Percentiles rank a stretch among this genome's conserved stretches.
Evolutionary conservation across 2,797 vertebrate species (phyloP).

Genomic region (Pachyuromys duprasi): DNA sequence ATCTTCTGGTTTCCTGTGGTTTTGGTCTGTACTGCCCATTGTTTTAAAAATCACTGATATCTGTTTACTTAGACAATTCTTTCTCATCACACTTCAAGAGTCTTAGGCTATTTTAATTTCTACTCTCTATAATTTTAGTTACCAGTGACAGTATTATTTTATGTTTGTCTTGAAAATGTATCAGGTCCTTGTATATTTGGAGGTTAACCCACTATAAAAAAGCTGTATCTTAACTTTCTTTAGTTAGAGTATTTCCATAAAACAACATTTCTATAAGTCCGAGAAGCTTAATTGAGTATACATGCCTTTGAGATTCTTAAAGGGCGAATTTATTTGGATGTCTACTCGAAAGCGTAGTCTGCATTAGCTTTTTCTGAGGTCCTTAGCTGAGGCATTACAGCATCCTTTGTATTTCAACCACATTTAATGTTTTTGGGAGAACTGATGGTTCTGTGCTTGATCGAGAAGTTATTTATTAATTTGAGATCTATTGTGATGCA

Average conservation of each 20-base stretch:
- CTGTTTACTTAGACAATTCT: background rate
- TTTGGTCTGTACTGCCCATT: background rate
- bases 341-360: background rate
- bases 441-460: background rate
- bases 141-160: background rate
- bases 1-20: background rate
- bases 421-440: background rate
- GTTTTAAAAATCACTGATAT: background rate
- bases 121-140: background rate
- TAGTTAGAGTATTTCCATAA: background rate
- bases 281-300: background rate
- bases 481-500: slow-evolving; percentile 2
- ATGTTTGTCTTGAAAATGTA: background rate
- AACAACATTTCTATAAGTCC: background rate
- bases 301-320: background rate
- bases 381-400: background rate
- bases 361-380: background rate
- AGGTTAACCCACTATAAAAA: background rate
- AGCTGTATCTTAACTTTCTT: background rate
- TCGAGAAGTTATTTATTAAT: background rate
- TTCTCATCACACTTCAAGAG: background rate
- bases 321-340: background rate
- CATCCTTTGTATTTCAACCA: background rate
- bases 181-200: background rate
- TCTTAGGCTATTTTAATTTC: background rate